A percentile compares a stretch with the other conserved stretches of the same genome.
phyloP scores from a whole-genome alignment of 2,888 invertebrate genomes.

The Athetis lepigone region DNA sequence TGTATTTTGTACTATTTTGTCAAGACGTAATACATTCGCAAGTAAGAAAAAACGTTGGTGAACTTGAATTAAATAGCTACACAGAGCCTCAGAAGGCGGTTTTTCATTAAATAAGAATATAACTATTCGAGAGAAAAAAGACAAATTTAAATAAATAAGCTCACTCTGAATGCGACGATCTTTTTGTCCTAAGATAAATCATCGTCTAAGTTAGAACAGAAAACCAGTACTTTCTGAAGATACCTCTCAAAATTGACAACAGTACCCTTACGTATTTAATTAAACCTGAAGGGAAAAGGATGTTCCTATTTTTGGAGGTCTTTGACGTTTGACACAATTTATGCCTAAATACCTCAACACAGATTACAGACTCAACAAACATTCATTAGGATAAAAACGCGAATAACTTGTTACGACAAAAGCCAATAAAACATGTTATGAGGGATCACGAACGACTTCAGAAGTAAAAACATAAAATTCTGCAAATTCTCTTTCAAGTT shows the following conservation, averaged over 20 bases:
- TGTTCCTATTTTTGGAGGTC: neutral
- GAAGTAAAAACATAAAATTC: conserved; percentile 50
- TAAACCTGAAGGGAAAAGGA: too few species aligned
- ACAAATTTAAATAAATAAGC: conserved; percentile 34
- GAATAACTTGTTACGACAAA: conserved; percentile 5
- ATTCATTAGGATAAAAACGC: neutral
- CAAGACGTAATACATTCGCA: conserved; percentile 31
- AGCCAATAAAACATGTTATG: conserved; percentile 10
- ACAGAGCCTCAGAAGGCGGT: neutral
- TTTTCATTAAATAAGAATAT: conserved; percentile 32
- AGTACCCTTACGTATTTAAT: too few species aligned
- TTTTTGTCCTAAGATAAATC: neutral
- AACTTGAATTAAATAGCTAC: conserved; percentile 28
- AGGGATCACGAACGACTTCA: conserved; percentile 10
- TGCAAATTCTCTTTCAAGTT: conserved; percentile 48
- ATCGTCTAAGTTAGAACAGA: neutral
- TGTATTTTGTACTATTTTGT: conserved; percentile 42
- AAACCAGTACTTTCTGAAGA: neutral
- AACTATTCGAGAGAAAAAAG: conserved; percentile 2
- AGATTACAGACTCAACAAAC: neutral
- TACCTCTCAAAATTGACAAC: neutral
- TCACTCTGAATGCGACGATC: conserved; percentile 8
- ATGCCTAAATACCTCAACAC: neutral
- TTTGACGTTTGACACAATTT: neutral
- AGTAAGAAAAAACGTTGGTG: conserved; percentile 35